Conservation (phyloP, 2,113 vertebrate species). For the Aptenodytes patagonicus region DNA sequence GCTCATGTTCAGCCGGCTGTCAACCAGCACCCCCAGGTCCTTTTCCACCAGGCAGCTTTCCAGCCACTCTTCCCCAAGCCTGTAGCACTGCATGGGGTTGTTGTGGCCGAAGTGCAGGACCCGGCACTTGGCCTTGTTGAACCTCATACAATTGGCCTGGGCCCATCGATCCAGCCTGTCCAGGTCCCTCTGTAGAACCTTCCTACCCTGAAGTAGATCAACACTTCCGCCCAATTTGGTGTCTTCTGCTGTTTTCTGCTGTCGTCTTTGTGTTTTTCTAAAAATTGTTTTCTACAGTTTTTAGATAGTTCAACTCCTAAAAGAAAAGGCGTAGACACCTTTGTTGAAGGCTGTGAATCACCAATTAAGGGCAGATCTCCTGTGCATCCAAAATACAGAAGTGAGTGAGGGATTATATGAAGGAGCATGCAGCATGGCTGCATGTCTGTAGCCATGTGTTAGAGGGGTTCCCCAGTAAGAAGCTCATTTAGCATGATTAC, state of each 20-base stretch:
- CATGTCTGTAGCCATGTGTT: background rate
- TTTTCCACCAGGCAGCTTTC: too few species aligned
- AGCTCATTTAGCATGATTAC: fast-evolving
- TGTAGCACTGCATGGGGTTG: background rate
- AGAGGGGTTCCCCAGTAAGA: background rate
- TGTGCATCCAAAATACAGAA: background rate
- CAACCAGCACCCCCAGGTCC: too few species aligned
- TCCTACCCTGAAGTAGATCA: background rate
- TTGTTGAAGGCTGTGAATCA: background rate
- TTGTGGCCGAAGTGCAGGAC: background rate
- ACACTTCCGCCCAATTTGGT: background rate
- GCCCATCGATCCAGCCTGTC: background rate
- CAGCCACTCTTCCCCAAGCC: background rate
- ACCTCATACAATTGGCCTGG: fast-evolving
- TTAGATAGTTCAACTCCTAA: background rate
- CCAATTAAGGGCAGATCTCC: background rate
- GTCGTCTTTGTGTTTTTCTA: background rate
- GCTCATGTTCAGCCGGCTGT: too few species aligned
- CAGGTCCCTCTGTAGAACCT: background rate
- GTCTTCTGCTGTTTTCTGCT: background rate
- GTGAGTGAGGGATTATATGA: background rate
- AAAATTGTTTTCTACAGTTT: background rate
- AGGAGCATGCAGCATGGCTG: background rate
- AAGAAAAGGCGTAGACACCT: background rate
- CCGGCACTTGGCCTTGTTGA: background rate